Evolutionary conservation across 2,888 invertebrate species (phyloP).

Genomic region (Hypercompe scribonia): DNA sequence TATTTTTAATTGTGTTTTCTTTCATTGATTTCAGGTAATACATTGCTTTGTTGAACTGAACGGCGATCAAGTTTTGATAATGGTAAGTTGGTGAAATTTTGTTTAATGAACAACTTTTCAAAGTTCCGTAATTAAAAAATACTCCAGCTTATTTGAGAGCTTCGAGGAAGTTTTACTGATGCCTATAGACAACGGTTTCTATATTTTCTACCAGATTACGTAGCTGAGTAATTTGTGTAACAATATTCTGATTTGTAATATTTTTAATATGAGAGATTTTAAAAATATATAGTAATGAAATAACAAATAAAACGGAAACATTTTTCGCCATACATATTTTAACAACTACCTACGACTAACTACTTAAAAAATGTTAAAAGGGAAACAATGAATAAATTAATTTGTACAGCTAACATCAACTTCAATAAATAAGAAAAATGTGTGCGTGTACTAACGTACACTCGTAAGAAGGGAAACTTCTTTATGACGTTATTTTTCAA

Average conservation of each 20-base stretch:
- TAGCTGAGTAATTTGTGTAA: background rate
- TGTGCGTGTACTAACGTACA: no score
- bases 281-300: no score
- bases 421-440: background rate
- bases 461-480: no score
- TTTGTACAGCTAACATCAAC: background rate
- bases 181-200: background rate
- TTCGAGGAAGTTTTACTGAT: background rate
- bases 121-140: slow-evolving; percentile 9
- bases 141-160: background rate
- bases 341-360: no score
- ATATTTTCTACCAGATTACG: background rate
- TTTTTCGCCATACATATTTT: background rate
- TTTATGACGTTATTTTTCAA: no score
- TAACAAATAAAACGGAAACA: no score
- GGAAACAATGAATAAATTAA: background rate
- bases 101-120: slow-evolving; percentile 13
- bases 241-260: background rate
- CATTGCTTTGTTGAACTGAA: slow-evolving; percentile 33
- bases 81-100: slow-evolving; percentile 40
- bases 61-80: slow-evolving; percentile 36
- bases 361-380: no score
- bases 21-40: slow-evolving; percentile 45
- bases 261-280: no score
- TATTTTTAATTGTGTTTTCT: slow-evolving; percentile 20